Conservation (phyloP, 2,797 vertebrate genomes). For the Spondyliosoma cantharus region DNA sequence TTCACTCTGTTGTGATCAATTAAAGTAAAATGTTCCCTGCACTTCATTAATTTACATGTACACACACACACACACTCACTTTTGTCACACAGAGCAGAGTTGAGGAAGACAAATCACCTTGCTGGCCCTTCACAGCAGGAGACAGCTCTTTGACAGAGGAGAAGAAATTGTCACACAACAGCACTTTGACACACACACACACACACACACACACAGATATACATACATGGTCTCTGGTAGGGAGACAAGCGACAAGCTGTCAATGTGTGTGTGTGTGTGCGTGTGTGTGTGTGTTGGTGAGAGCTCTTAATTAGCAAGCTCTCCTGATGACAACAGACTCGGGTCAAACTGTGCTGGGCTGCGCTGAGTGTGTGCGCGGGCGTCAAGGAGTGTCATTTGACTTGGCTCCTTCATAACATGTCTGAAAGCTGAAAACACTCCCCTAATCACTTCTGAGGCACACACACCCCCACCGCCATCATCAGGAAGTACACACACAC, state of each 20-base stretch:
- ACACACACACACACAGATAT: not conserved
- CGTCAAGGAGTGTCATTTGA: slow-evolving; percentile 60
- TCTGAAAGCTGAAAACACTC: slow-evolving; percentile 65
- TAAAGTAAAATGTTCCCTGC: not conserved
- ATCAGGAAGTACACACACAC: slow-evolving; percentile 14
- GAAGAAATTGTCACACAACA: slow-evolving; percentile 59
- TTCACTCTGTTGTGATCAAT: not conserved
- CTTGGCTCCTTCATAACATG: slow-evolving; percentile 64
- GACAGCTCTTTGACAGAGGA: slow-evolving; percentile 59
- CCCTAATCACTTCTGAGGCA: slow-evolving; percentile 66
- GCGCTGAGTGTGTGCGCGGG: slow-evolving; percentile 47
- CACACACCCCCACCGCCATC: slow-evolving; percentile 16
- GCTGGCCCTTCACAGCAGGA: slow-evolving; percentile 41
- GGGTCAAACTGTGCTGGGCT: slow-evolving; percentile 71
- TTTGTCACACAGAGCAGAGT: slow-evolving; percentile 14
- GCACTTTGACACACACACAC: slow-evolving; percentile 35
- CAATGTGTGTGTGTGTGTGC: slow-evolving; percentile 12
- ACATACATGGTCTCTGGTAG: slow-evolving; percentile 12
- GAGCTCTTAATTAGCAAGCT: slow-evolving; percentile 69
- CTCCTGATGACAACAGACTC: slow-evolving; percentile 71
- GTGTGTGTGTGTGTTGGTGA: slow-evolving; percentile 43
- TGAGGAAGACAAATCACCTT: slow-evolving; percentile 66
- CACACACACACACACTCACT: not conserved
- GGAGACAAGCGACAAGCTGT: slow-evolving; percentile 65
- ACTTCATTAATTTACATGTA: not conserved